phyloP scores from a whole-genome alignment of 2,797 vertebrate genomes.

The Lophius americanus region DNA sequence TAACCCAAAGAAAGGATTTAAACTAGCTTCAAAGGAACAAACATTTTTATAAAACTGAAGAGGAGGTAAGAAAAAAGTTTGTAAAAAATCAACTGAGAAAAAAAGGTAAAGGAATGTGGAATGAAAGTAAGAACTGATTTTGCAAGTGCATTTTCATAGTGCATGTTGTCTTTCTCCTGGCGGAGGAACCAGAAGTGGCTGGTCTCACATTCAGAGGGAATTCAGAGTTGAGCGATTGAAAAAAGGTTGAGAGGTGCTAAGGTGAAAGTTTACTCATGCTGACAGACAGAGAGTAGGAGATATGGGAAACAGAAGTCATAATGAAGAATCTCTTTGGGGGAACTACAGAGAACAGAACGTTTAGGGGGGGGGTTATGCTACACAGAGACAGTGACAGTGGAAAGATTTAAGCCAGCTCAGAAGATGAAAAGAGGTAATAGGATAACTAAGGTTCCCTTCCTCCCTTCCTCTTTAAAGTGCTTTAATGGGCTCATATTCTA shows the following conservation, averaged over 20 bases:
- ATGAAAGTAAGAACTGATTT: conserved; percentile 43
- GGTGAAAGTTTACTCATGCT: background rate
- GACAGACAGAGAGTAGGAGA: background rate
- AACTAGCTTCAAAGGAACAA: background rate
- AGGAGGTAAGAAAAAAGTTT: conserved; percentile 9
- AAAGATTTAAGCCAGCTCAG: conserved; percentile 19
- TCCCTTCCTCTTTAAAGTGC: conserved; percentile 25
- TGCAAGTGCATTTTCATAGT: conserved; percentile 21
- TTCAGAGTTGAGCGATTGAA: conserved; percentile 3
- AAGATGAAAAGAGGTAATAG: conserved; percentile 33
- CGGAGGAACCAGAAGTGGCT: conserved; percentile 1
- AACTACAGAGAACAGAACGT: conserved; percentile 17
- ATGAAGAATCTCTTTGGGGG: background rate
- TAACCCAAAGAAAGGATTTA: conserved; percentile 1
- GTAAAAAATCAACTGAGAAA: conserved; percentile 4
- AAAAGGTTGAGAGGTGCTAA: background rate
- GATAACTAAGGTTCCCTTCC: conserved; percentile 29
- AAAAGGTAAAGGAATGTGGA: conserved; percentile 36
- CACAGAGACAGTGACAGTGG: conserved; percentile 5
- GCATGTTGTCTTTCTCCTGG: conserved; percentile 42
- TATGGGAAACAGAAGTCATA: background rate
- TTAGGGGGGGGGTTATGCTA: background rate
- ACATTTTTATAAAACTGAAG: background rate
- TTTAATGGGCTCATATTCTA: conserved; percentile 24
- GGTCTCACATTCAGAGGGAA: background rate